These are phyloP conservation scores for Malacoraja senta DNA, from an alignment of 2,797 vertebrate genomes.

Conservation along the genomic window DNA sequence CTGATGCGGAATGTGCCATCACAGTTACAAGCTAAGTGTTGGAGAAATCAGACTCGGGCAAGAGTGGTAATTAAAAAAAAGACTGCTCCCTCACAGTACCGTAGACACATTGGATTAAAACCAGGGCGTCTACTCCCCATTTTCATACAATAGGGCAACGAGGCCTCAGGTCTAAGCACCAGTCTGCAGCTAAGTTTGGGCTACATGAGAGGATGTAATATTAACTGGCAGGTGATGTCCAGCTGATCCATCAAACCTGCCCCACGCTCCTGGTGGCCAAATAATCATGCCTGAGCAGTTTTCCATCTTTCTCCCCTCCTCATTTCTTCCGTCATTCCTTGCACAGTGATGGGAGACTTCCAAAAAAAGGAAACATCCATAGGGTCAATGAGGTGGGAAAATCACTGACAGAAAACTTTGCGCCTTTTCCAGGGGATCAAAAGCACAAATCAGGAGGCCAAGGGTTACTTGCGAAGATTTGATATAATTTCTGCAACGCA, in stretches of 20 bases:
- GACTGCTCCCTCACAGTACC: too few relatives aligned
- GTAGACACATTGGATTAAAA: neutral
- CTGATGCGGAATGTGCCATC: neutral
- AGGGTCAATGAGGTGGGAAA: neutral
- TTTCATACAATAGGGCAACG: neutral
- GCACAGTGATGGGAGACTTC: neutral
- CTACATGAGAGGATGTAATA: neutral
- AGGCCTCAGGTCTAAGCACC: neutral
- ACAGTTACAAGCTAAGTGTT: neutral
- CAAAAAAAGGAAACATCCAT: neutral
- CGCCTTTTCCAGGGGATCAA: neutral
- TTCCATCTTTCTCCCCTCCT: neutral
- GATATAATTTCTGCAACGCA: too few relatives aligned
- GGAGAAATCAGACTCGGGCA: neutral
- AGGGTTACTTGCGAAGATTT: neutral
- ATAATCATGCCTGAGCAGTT: neutral
- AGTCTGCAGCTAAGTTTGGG: neutral
- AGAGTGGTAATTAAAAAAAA: neutral
- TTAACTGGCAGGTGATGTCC: neutral
- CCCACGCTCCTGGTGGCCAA: neutral
- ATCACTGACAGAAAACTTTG: neutral
- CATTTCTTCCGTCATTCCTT: neutral
- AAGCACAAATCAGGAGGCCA: neutral
- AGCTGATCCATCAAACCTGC: neutral
- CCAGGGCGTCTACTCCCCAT: neutral